Evolutionary conservation across 2,113 vertebrate species (phyloP), one percentile per base, ranked within the genome.

Genomic region (Sceloporus tristichus): DNA sequence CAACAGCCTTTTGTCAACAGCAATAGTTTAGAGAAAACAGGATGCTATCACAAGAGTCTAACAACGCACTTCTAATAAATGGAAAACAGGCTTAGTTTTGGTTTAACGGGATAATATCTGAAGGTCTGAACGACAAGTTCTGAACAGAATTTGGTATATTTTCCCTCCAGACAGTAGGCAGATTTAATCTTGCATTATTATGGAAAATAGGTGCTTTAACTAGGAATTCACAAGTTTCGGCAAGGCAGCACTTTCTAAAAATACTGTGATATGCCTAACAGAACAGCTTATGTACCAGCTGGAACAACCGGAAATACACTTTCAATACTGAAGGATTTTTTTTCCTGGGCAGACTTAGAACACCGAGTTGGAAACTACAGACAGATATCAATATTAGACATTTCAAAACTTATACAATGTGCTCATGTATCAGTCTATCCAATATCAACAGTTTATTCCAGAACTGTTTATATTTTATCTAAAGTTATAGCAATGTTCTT

Each of bases 11-110:
- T 92, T 89, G 88, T 92, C 88, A 90, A 92, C 90, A 92, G 84
- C 54, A 88, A n/a, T 9, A 86, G 21, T 62, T 38, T 48, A 85
- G 87, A 83, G 89, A 87, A 93, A 93, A 88, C 70, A 86, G 89
- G 25, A 68, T 89, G 85, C 90, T 87, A 75, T 90, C 88, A 91
- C 87, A 94, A 93, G 68, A 82, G 85, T 92, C 90, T 93, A 91
- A 34, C 29, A 91, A 93, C 92, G 94, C 34, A 54, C 59, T 90
- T 83, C 34, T 10, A 88, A 76, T 94, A 88, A 95, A 92, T 92
- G 85, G 87, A 77, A 89, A 83, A 89, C 90, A 88, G 59, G 90
- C 92, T 89, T 81, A 27, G 85, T 76, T 89, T 93, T 91, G 92
- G 90, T 84, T 90, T 79, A 11, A 0, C 92, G 85, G 70, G 81